Evolutionary conservation across 2,113 vertebrate genomes (phyloP).

Genomic region (Ailuropoda melanoleuca): DNA sequence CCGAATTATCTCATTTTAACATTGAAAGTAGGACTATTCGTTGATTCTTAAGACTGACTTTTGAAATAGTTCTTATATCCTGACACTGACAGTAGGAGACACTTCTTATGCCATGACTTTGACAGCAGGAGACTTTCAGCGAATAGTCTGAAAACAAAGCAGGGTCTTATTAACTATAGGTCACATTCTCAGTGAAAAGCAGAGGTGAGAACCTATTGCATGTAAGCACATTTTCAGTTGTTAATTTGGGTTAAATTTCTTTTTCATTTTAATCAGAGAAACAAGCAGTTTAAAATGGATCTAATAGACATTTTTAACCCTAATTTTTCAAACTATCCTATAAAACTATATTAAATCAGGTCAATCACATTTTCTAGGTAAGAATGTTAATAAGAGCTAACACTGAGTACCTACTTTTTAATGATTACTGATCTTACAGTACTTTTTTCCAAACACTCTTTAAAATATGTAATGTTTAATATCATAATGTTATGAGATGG

Average conservation of each 20-base stretch:
- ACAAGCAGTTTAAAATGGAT: background rate
- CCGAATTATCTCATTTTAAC: background rate
- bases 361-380: background rate
- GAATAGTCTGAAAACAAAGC: background rate
- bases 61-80: background rate
- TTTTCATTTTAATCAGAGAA: slow-evolving; percentile 27
- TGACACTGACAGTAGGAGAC: background rate
- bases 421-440: background rate
- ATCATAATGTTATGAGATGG: background rate
- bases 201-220: background rate
- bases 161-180: background rate
- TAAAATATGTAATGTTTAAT: background rate
- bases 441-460: background rate
- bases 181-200: background rate
- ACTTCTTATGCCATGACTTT: background rate
- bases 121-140: background rate
- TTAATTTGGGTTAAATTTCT: background rate
- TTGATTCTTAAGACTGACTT: background rate
- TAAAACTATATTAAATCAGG: background rate
- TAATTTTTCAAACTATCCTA: background rate
- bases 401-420: background rate
- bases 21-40: background rate
- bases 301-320: background rate
- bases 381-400: background rate
- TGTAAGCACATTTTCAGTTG: background rate